Percentiles rank a stretch among this genome's conserved stretches.
Conservation (phyloP, 2,113 vertebrate genomes). For the Corythoichthys haematopterus region DNA sequence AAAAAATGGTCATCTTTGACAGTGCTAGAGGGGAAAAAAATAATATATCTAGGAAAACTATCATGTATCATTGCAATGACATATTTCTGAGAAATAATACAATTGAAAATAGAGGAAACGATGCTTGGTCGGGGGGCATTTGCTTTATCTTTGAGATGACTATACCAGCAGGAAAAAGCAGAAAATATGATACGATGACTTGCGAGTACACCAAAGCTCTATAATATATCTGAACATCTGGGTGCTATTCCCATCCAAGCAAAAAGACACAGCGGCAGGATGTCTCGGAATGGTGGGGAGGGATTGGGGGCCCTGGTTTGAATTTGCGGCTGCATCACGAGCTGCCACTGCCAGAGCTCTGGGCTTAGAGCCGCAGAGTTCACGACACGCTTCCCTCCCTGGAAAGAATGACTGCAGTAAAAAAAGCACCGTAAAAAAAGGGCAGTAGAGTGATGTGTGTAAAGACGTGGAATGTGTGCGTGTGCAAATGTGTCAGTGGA, state of each 20-base stretch:
- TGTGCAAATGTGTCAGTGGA: constrained; percentile 42
- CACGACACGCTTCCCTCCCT: constrained; percentile 59
- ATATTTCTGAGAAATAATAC: constrained; percentile 10
- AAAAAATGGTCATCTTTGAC: neutral
- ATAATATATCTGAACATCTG: constrained; percentile 56
- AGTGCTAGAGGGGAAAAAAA: neutral
- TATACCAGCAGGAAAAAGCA: constrained; percentile 22
- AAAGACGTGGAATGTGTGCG: constrained; percentile 23
- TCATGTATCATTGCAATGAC: constrained; percentile 6
- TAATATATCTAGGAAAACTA: neutral
- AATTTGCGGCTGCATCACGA: constrained; percentile 54
- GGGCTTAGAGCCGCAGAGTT: constrained; percentile 52
- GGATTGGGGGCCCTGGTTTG: constrained; percentile 38
- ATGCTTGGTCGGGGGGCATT: constrained; percentile 15
- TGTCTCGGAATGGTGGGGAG: constrained; percentile 41
- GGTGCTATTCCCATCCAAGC: constrained; percentile 50
- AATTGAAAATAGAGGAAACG: constrained; percentile 14
- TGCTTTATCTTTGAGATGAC: constrained; percentile 27
- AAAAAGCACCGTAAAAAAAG: constrained; percentile 25
- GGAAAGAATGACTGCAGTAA: constrained; percentile 69
- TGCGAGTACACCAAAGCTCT: constrained; percentile 37
- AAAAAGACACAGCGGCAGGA: constrained; percentile 48
- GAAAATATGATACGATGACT: constrained; percentile 40
- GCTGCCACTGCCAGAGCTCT: constrained; percentile 47
- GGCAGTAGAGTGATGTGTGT: constrained; percentile 47